phyloP scores from a whole-genome alignment of 2,888 invertebrate genomes.

The Drosophila neonasuta region DNA sequence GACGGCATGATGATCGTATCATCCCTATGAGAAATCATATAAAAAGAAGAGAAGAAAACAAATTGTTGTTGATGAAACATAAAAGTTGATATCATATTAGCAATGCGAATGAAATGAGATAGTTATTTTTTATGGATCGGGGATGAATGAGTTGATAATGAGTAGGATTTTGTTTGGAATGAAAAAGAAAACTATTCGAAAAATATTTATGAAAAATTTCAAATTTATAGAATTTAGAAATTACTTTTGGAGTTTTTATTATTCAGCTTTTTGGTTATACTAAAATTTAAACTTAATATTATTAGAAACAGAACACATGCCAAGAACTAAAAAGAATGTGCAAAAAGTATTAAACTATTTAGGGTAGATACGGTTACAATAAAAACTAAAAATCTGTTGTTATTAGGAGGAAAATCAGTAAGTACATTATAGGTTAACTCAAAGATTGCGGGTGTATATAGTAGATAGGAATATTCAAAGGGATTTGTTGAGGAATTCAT shows the following conservation, averaged over 20 bases:
- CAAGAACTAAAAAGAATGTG: constrained; percentile 33
- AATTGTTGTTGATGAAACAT: constrained; percentile 62
- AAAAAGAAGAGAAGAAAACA: constrained; percentile 74
- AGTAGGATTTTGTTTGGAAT: constrained; percentile 10
- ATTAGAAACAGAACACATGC: constrained; percentile 41
- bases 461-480: constrained; percentile 22
- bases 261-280: constrained; percentile 36
- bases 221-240: constrained; percentile 52
- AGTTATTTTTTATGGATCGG: constrained; percentile 17
- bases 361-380: constrained; percentile 27
- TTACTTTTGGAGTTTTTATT: constrained; percentile 51
- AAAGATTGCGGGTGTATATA: constrained; percentile 24
- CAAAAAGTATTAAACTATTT: constrained; percentile 30
- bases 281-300: constrained; percentile 31
- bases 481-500: constrained; percentile 31
- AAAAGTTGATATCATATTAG: constrained; percentile 42
- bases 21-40: constrained; percentile 77
- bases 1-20: constrained; percentile 77
- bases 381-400: constrained; percentile 26
- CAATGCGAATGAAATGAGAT: constrained; percentile 38
- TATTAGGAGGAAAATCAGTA: constrained; percentile 14
- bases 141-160: constrained; percentile 29
- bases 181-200: constrained; percentile 23
- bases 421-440: constrained; percentile 20
- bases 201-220: constrained; percentile 15